Conservation (phyloP, 2,113 vertebrate species). For the Pycnonotus jocosus region DNA sequence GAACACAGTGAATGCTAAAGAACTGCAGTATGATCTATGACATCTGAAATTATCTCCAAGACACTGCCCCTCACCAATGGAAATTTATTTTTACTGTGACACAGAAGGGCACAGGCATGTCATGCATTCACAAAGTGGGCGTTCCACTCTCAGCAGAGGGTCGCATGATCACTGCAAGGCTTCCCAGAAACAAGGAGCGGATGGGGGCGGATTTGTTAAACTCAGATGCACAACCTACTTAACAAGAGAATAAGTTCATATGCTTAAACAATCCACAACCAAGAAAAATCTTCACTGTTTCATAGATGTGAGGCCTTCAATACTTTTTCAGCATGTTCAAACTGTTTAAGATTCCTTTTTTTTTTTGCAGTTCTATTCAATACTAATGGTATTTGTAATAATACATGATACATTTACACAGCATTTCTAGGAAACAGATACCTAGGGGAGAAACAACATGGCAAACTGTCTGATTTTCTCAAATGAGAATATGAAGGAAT, state of each 20-base stretch:
- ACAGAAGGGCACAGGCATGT: constrained; percentile 12
- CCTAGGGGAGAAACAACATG: background rate
- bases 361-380: background rate
- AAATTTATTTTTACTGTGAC: constrained; percentile 35
- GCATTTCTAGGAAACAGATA: background rate
- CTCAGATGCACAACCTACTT: background rate
- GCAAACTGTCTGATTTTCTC: background rate
- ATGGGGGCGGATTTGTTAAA: background rate
- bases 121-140: background rate
- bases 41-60: background rate
- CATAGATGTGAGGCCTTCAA: background rate
- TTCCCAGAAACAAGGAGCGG: background rate
- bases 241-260: background rate
- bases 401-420: background rate
- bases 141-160: background rate
- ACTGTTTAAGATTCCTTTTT: background rate
- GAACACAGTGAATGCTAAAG: background rate
- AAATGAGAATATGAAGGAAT: background rate
- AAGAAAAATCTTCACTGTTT: background rate
- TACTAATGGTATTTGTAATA: background rate
- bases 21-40: background rate
- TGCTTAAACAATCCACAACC: background rate
- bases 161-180: background rate
- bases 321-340: background rate
- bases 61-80: background rate